Percentiles rank a stretch among this genome's conserved stretches.
Evolutionary conservation across 2,888 invertebrate species (phyloP).

Genomic region (Eupithecia subumbrata): DNA sequence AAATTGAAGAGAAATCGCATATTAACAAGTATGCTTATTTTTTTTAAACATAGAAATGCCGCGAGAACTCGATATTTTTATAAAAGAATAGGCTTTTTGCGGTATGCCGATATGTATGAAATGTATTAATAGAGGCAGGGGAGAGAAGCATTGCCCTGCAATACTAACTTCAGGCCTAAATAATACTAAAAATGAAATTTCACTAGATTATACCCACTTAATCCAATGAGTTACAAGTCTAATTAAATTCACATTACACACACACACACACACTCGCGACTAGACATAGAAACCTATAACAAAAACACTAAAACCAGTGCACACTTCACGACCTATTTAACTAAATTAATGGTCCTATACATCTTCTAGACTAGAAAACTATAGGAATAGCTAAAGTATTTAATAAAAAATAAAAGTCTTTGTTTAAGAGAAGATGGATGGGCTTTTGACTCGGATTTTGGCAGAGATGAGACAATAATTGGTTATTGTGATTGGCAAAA

Average conservation of each 20-base stretch:
- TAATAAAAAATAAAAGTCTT: conserved; percentile 34
- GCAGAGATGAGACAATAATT: conserved; percentile 20
- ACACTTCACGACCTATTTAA: conserved; percentile 49
- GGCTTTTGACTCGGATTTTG: conserved; percentile 18
- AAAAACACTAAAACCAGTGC: not conserved
- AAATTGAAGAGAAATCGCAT: not conserved
- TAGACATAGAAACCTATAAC: not conserved
- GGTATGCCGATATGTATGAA: not conserved
- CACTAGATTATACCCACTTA: not conserved
- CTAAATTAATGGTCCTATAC: conserved; percentile 51
- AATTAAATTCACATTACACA: conserved; percentile 1
- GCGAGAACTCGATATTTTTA: not conserved
- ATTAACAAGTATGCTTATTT: not conserved
- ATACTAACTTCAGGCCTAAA: not conserved
- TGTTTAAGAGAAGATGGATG: conserved; percentile 31
- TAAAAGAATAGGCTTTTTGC: not conserved
- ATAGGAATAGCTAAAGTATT: conserved; percentile 37
- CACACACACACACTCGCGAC: not conserved
- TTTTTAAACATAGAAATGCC: not conserved
- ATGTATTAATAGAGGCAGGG: not conserved
- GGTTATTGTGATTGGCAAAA: conserved; percentile 19
- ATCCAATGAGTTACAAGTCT: not conserved
- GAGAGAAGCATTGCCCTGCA: not conserved
- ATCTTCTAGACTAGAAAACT: conserved; percentile 43
- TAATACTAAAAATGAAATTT: not conserved